phyloP scores from a whole-genome alignment of 2,888 invertebrate genomes.

The Apeira syringaria region DNA sequence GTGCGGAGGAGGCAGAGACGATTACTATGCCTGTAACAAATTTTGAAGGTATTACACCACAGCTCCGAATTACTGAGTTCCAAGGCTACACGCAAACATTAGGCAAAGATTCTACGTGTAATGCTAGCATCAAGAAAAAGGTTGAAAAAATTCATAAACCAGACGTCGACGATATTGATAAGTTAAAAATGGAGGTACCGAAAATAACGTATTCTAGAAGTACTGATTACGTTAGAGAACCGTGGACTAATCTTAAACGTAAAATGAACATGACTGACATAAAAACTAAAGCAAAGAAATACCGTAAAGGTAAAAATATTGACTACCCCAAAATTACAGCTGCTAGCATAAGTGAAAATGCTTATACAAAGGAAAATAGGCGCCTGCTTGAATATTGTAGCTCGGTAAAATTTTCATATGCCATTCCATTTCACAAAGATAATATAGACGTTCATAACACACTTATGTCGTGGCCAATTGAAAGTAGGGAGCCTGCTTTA shows the following conservation, averaged over 20 bases:
- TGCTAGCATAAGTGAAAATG: conserved; percentile 39
- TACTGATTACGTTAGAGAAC: conserved; percentile 19
- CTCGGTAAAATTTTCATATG: conserved; percentile 67
- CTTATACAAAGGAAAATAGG: conserved; percentile 60
- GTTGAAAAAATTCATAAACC: not conserved
- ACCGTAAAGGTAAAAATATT: conserved; percentile 69
- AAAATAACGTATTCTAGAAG: conserved; percentile 52
- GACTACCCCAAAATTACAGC: conserved; percentile 56
- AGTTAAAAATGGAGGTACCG: conserved; percentile 48
- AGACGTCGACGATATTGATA: conserved; percentile 4
- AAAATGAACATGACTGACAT: conserved; percentile 50
- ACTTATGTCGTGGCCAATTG: conserved; percentile 60
- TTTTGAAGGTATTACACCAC: not conserved
- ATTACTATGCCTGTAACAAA: not conserved
- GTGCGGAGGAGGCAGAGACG: conserved; percentile 1
- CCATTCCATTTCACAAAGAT: conserved; percentile 64
- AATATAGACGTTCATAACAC: conserved; percentile 50
- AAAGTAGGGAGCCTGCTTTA: conserved; percentile 26
- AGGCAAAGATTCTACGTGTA: no score
- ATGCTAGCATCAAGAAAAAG: no score
- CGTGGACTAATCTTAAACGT: conserved; percentile 47
- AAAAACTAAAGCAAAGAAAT: conserved; percentile 47
- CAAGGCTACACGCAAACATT: not conserved
- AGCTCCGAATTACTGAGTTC: not conserved
- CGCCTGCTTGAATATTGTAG: conserved; percentile 58